Base-by-base conservation (phyloP, 2,888 invertebrate genomes). In the Plemyria rubiginata region DNA sequence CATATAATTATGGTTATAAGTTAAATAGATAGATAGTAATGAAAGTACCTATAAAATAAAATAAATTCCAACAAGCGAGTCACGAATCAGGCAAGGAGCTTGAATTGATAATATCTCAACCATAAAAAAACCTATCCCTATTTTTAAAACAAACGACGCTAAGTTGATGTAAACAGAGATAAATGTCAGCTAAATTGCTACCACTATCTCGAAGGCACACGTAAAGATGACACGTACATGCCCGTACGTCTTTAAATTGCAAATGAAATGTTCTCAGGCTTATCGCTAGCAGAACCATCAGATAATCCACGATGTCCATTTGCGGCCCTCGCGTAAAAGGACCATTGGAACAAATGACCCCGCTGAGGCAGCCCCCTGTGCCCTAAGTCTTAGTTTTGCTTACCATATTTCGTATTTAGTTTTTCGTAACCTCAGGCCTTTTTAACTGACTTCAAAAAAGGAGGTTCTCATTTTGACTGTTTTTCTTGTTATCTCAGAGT, bases 251-350 rank as follows among this genome's bases (percentile, higher is more conserved):
- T 74, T 66, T 74, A 77, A 79, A 81, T 81, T 77, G 78, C 79
- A 81, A 81, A 84, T 80, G 77, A 79, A 81, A 82, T 78, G 77
- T 81, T 82, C 82, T 80, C 76, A 78, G 76, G 81, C 79, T 81
- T 81, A 85, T 82, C 82, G 79, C 76, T 75, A 75, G 67, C 56
- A 43, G 56, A 60, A 77, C 71, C 78, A 85, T 85, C 81, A 79
- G 80, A 80, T 82, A 78, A 67, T 67, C 65, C 69, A 66, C 65
- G 68, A 71, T 72, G 76, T 73, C 79, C 77, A 77, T 80, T 81
- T 79, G 79, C 75, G 73, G 70, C 67, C 72, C 63, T 75, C 73
- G 22, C 22, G 73, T 77, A 82, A 82, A 84, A 80, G 78, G 78
- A 77, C 71, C 72, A 76, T 74, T 67, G 75, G 66, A 76, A 74